Percentiles rank a stretch among this genome's conserved stretches.
These are phyloP conservation scores for Gymnorhina tibicen DNA, from an alignment of 2,113 vertebrate species.

Conservation along the genomic window DNA sequence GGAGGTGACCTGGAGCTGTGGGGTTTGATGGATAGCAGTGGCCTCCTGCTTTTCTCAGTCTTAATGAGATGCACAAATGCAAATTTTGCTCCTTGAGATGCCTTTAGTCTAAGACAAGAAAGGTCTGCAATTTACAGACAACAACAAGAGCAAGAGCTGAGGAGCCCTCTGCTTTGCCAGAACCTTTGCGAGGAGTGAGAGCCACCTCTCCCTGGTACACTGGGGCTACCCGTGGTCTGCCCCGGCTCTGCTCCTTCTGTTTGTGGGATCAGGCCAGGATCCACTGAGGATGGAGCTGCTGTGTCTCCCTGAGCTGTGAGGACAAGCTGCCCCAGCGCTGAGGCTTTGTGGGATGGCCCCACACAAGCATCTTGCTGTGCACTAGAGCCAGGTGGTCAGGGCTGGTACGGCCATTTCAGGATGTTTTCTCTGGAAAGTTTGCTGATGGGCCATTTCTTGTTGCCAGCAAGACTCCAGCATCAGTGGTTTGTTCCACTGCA, in stretches of 20 bases:
- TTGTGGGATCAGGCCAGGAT: neutral
- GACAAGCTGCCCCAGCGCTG: neutral
- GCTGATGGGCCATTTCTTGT: neutral
- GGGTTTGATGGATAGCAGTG: neutral
- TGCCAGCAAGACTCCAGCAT: neutral
- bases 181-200: neutral
- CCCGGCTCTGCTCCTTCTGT: neutral
- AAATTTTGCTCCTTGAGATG: neutral
- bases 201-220: accelerated
- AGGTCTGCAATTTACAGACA: neutral
- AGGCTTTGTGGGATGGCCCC: neutral
- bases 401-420: neutral
- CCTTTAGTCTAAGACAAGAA: neutral
- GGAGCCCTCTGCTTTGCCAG: neutral
- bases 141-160: neutral
- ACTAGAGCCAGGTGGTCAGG: neutral
- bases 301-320: neutral
- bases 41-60: neutral
- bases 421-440: neutral
- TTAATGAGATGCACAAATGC: neutral
- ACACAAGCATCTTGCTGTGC: neutral
- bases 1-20: neutral
- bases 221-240: neutral
- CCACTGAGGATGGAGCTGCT: neutral
- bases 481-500: constrained; percentile 7